phyloP scores from a whole-genome alignment of 2,888 invertebrate species.

The Eristalis tenax region DNA sequence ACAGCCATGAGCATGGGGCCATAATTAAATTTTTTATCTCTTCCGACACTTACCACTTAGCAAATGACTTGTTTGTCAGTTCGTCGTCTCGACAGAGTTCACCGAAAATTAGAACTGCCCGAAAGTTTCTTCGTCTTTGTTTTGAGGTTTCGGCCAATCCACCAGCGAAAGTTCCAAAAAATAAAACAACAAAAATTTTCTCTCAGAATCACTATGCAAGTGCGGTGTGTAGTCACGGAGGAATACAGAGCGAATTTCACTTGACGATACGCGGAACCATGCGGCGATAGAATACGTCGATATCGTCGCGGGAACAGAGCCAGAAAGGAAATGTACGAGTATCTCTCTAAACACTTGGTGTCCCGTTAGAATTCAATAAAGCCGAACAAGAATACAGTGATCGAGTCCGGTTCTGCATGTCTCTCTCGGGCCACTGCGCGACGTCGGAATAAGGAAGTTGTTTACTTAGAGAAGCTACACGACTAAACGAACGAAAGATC shows the following conservation, averaged over 20 bases:
- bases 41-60: slow-evolving; percentile 56
- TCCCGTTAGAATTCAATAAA: slow-evolving; percentile 81
- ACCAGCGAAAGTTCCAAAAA: slow-evolving; percentile 2
- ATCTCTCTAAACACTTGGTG: slow-evolving; percentile 77
- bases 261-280: not conserved
- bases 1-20: slow-evolving; percentile 3
- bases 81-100: not conserved
- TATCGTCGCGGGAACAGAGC: not conserved
- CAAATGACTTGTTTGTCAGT: slow-evolving; percentile 38
- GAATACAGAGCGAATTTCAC: slow-evolving; percentile 1
- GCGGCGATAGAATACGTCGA: too few relatives aligned
- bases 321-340: slow-evolving; percentile 16
- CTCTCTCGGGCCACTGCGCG: slow-evolving; percentile 1
- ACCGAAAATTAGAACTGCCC: slow-evolving; percentile 32
- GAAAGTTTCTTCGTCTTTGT: not conserved
- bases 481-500: not conserved
- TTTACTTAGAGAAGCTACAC: slow-evolving; percentile 43
- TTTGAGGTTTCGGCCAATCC: not conserved
- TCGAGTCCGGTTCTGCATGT: slow-evolving; percentile 66
- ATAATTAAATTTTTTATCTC: slow-evolving; percentile 1
- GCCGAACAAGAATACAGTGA: slow-evolving; percentile 74
- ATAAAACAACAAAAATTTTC: not conserved
- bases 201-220: slow-evolving; percentile 5
- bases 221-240: not conserved
- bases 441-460: slow-evolving; percentile 61